Evolutionary conservation across 2,797 vertebrate species (phyloP), one percentile per base, ranked within the genome.

Genomic region (Sylvia borin): DNA sequence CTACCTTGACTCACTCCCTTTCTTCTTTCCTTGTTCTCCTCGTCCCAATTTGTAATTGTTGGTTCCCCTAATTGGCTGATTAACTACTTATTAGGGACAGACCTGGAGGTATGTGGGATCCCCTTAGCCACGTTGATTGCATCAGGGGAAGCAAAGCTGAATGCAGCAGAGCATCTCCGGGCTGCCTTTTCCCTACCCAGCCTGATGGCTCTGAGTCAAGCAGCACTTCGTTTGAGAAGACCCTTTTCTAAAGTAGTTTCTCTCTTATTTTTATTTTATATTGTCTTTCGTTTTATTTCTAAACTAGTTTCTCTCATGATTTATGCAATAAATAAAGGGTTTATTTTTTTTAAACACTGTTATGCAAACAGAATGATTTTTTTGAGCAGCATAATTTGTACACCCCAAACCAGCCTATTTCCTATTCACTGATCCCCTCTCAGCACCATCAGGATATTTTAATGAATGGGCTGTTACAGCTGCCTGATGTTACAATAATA

Each of bases 41-140:
- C 89, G 78, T 84, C 94, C 87, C 93, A 92, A 84, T 97, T 97
- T 95, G 96, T 95, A 97, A 97, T 97, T 97, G 93, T 97, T 97
- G 84, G 95, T 92, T 91, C 75, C 82, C 82, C 72, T 98, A 98
- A 98, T 95, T 98, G 97, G 97, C 94, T 97, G 96, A 97, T 98
- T 97, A 98, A 96, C 90, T 95, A 71, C 95, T 97, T 97, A 90
- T 90, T 93, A 66, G 85, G 64, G 89, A 16, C 91, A 95, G 92
- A 90, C 26, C 79, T 79, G 86, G 92, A 96, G 96, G 89, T 90
- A 96, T 79, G 90, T 7, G 43, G 72, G 82, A 88, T 93, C 86
- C 91, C 4, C 57, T 93, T 81, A 95, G 61, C 70, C 22, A 31
- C 0, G 2, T 24, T 34, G 75, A 90, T 70, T 96, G 95, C 60